Evolutionary conservation across 1,140 invertebrate species (phyloP).

Genomic region (Leptonema lineaticorne): DNA sequence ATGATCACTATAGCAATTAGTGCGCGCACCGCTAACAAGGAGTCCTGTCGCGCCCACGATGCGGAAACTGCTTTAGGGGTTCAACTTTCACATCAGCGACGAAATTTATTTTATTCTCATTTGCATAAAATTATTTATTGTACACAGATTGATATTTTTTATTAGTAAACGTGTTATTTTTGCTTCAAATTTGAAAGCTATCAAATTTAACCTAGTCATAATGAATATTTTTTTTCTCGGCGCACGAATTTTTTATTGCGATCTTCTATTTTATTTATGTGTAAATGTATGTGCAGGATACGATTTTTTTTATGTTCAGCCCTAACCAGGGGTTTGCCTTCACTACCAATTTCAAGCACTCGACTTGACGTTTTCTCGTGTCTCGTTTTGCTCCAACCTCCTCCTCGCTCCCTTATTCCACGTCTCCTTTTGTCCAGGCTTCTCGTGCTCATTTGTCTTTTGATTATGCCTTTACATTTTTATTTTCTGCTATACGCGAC

Average conservation of each 20-base stretch:
- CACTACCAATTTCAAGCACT: conserved; percentile 29
- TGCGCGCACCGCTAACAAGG: conserved; percentile 42
- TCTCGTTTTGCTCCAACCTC: conserved; percentile 8
- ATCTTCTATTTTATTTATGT: too few species aligned
- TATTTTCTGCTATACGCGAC: conserved; percentile 18
- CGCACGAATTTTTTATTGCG: too few species aligned
- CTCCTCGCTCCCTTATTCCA: conserved; percentile 13
- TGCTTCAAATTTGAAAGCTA: too few species aligned
- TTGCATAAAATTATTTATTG: neutral
- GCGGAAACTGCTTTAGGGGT: conserved; percentile 11
- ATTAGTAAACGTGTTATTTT: too few species aligned
- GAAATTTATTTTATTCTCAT: neutral
- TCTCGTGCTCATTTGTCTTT: conserved; percentile 42
- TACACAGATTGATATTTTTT: too few species aligned
- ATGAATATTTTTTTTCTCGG: too few species aligned
- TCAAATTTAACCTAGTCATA: too few species aligned
- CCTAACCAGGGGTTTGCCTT: neutral
- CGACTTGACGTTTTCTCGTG: conserved; percentile 37
- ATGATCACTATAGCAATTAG: conserved; percentile 43
- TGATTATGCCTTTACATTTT: conserved; percentile 38
- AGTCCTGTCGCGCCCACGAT: neutral
- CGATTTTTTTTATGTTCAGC: conserved; percentile 15
- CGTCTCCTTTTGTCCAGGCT: conserved; percentile 38
- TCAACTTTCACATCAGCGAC: neutral
- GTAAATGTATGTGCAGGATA: too few species aligned